These are phyloP conservation scores for Leptoteleia sp. DNA, from an alignment of 1,140 invertebrate species.

Conservation along the genomic window DNA sequence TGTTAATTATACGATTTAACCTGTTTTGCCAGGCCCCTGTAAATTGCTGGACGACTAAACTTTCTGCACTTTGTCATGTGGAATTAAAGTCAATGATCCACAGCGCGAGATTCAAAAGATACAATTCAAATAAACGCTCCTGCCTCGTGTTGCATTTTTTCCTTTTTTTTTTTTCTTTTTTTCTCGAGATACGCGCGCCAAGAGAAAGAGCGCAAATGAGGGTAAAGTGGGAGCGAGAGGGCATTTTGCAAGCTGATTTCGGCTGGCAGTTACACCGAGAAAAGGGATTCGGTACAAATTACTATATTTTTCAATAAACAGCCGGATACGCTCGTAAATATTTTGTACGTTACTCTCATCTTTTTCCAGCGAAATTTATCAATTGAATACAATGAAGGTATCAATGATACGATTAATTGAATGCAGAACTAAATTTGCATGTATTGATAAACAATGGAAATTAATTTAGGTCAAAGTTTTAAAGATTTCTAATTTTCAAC, in stretches of 20 bases:
- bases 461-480: too few relatives aligned
- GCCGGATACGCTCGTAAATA: too few relatives aligned
- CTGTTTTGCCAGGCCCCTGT: constrained; percentile 61
- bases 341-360: too few relatives aligned
- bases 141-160: constrained; percentile 38
- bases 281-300: too few relatives aligned
- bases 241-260: constrained; percentile 44
- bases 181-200: constrained; percentile 11
- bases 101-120: constrained; percentile 52
- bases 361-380: too few relatives aligned
- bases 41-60: constrained; percentile 64
- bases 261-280: constrained; percentile 41
- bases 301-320: too few relatives aligned
- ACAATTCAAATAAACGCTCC: constrained; percentile 52
- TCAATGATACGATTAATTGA: too few relatives aligned
- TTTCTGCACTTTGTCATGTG: constrained; percentile 63
- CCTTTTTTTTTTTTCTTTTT: too few relatives aligned
- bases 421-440: too few relatives aligned
- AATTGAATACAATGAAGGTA: too few relatives aligned
- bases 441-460: too few relatives aligned
- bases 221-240: constrained; percentile 6
- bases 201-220: background rate
- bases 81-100: constrained; percentile 62
- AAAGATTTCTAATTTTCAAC: too few relatives aligned
- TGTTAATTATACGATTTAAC: constrained; percentile 68